A percentile compares a stretch with the other conserved stretches of the same genome.
phyloP scores from a whole-genome alignment of 2,797 vertebrate genomes.

The Cuniculus paca region DNA sequence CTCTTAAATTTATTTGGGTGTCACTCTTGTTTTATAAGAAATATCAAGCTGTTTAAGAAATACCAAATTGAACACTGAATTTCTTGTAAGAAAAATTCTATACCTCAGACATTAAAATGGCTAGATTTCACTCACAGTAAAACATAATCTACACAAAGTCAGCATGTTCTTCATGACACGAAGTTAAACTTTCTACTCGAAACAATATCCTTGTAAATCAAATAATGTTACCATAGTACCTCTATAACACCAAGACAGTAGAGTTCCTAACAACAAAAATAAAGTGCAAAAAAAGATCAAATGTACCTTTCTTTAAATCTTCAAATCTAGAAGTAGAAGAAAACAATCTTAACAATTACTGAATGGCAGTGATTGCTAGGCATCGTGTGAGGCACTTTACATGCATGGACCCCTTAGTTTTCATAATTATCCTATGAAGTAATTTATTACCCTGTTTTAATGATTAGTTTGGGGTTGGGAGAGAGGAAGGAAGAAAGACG shows the following conservation, averaged over 20 bases:
- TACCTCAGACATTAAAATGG: conserved; percentile 36
- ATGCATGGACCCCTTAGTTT: background rate
- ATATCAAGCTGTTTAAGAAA: conserved; percentile 59
- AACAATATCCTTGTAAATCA: conserved; percentile 51
- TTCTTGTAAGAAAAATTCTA: conserved; percentile 58
- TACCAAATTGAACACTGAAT: conserved; percentile 13
- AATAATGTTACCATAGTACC: background rate
- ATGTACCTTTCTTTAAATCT: background rate
- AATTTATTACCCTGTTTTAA: conserved; percentile 35
- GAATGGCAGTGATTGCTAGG: background rate
- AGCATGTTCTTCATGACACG: background rate
- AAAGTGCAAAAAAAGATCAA: conserved; percentile 30
- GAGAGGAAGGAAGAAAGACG: background rate
- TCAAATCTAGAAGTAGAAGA: conserved; percentile 3
- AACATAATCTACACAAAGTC: conserved; percentile 27
- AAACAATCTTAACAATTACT: conserved; percentile 37
- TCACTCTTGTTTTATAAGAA: conserved; percentile 55
- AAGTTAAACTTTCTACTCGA: background rate
- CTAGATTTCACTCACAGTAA: conserved; percentile 23
- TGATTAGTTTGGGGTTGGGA: background rate
- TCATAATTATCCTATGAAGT: background rate
- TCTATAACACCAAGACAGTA: background rate
- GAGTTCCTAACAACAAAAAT: background rate
- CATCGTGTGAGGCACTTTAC: background rate
- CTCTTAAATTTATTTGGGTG: conserved; percentile 52